phyloP scores from a whole-genome alignment of 2,888 invertebrate species.

The Cephus spinipes region DNA sequence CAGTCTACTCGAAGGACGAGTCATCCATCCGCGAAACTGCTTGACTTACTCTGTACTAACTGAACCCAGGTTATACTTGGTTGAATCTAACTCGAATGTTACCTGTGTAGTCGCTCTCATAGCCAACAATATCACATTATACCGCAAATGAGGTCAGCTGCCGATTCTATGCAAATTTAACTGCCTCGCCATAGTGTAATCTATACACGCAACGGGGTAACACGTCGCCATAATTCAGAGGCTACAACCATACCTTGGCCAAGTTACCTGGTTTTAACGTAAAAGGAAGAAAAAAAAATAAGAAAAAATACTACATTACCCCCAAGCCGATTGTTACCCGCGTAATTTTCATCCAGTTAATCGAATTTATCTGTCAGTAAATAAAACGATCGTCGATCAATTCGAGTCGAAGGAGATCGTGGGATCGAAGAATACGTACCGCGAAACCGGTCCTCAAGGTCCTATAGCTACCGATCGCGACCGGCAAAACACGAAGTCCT shows the following conservation, averaged over 20 bases:
- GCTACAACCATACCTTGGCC: slow-evolving; percentile 42
- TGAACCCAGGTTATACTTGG: background rate
- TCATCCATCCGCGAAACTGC: background rate
- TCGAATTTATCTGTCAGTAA: background rate
- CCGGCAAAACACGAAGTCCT: background rate
- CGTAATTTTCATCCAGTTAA: background rate
- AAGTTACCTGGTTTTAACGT: slow-evolving; percentile 26
- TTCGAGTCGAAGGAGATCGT: background rate
- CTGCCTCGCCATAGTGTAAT: slow-evolving; percentile 3
- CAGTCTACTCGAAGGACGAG: background rate
- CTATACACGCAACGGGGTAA: slow-evolving; percentile 9
- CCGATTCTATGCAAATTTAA: slow-evolving; percentile 34
- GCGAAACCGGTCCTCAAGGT: background rate
- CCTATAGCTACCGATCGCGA: background rate
- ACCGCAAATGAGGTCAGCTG: slow-evolving; percentile 25
- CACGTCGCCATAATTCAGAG: slow-evolving; percentile 27
- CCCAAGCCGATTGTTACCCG: background rate
- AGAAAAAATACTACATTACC: background rate
- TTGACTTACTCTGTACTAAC: background rate
- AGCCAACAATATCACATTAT: slow-evolving; percentile 12
- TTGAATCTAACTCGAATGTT: background rate
- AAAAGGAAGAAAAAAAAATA: background rate
- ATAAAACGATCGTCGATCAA: background rate
- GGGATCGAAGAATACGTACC: background rate
- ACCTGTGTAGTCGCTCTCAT: background rate